These are phyloP conservation scores for Urophycis tenuis DNA, from an alignment of 2,797 vertebrate species.

Conservation along the genomic window DNA sequence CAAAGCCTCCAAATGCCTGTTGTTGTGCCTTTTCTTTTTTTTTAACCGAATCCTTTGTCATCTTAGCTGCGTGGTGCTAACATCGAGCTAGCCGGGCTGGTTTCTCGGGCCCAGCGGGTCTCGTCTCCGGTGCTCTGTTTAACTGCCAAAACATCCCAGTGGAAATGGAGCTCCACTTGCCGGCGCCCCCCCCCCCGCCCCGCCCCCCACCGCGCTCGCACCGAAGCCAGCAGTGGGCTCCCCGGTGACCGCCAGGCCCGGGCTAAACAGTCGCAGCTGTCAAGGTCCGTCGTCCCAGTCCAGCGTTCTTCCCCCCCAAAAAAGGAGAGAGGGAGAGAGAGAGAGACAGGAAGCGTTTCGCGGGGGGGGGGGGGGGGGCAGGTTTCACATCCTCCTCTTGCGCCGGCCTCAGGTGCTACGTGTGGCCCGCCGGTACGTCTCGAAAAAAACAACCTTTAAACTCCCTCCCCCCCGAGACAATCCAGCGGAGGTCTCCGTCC, in stretches of 20 bases:
- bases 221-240: neutral
- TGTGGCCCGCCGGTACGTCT: neutral
- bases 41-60: neutral
- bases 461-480: neutral
- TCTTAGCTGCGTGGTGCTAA: slow-evolving; percentile 10
- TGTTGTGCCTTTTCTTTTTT: slow-evolving; percentile 2
- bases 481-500: too few relatives aligned
- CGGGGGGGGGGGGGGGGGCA: too few relatives aligned
- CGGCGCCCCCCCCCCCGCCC: too few relatives aligned
- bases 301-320: neutral
- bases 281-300: slow-evolving; percentile 2
- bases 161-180: slow-evolving; percentile 1
- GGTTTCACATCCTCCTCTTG: neutral
- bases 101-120: neutral
- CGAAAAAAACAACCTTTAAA: neutral
- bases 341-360: neutral
- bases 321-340: slow-evolving; percentile 9
- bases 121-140: slow-evolving; percentile 6
- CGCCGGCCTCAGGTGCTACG: neutral
- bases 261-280: slow-evolving; percentile 5
- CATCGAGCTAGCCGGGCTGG: neutral
- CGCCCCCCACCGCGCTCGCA: too few relatives aligned
- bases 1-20: neutral
- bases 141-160: slow-evolving; percentile 14
- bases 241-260: neutral